Evolutionary conservation across 30 jellyfish, hydroid and myxozoan genomes (phyloP).

Genomic region (Aurelia aurita): DNA sequence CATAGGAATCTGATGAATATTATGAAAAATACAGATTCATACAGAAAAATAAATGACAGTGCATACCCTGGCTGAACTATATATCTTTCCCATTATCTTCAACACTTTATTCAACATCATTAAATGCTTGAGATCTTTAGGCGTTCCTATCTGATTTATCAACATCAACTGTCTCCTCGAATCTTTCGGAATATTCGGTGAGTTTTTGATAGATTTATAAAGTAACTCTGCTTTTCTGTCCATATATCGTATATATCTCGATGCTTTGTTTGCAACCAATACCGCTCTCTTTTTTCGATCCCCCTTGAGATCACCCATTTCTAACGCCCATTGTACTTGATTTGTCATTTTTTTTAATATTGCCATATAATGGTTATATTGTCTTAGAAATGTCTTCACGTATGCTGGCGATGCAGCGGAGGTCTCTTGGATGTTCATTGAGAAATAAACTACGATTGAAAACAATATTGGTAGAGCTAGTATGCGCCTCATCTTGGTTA

Average conservation of each 20-base stretch:
- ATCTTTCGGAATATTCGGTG: conserved; percentile 34
- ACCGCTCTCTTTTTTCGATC: conserved; percentile 55
- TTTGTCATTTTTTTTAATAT: conserved; percentile 47
- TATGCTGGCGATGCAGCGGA: conserved; percentile 4
- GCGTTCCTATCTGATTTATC: conserved; percentile 77
- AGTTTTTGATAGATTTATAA: conserved; percentile 32
- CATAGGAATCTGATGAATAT: too few relatives aligned
- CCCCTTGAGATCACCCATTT: conserved; percentile 38
- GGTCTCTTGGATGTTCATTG: not conserved
- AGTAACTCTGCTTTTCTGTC: conserved; percentile 60
- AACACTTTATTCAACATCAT: conserved; percentile 50
- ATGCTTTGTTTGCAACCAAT: conserved; percentile 44
- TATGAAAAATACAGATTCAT: too few relatives aligned
- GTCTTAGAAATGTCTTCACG: conserved; percentile 50
- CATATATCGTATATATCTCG: conserved; percentile 30
- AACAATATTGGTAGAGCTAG: not conserved
- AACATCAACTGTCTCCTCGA: conserved; percentile 77
- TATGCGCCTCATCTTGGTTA: conserved; percentile 13
- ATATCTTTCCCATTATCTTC: conserved; percentile 74
- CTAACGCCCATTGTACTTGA: conserved; percentile 72
- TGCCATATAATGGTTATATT: conserved; percentile 77
- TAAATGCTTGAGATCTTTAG: conserved; percentile 46
- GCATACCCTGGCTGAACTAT: conserved; percentile 79
- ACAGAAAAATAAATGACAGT: too few relatives aligned
- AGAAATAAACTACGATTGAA: not conserved